Evolutionary conservation across 1,140 invertebrate species (phyloP), one percentile per base, ranked within the genome.

Genomic region (Drosophila chauvacae): DNA sequence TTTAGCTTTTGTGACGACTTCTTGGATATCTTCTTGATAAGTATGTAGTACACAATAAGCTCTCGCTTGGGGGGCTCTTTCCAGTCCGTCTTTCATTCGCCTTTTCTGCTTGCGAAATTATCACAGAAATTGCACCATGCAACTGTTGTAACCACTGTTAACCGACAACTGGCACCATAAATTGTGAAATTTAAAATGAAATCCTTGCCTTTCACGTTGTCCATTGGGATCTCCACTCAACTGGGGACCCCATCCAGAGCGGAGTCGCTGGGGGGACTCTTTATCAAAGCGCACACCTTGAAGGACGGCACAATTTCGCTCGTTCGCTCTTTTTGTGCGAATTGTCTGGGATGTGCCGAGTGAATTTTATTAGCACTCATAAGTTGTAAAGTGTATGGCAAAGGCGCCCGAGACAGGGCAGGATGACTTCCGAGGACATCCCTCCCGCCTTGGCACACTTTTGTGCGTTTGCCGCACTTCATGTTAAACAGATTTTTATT

Each of bases 401-500:
- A 53, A 63, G 58, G 62, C 41, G 58, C 39, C 45, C 23, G 66
- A 63, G 68, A 60, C 66, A 71, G 53, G 59, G 58, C 53, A 42
- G 48, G 69, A 72, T 42, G 69, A 59, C 58, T 72, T 51, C 45
- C 35, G 35, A 60, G 69, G 48, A 69, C 37, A 47, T 72, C 37
- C 66, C 45, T 23, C 30, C 53, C 55, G 70, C 62, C 74, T 50
- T 65, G 61, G 50, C 63, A 80, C 63, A 84, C 77, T 80, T 75
- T 78, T 71, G 68, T 80, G 71, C 55, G 76, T 77, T 66, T 44
- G 58, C 70, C 74, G 65, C 80, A 83, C 77, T 87, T 80, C 85
- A 81, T 87, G 84, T 87, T 87, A 78, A 87, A 87, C 84, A 88
- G 84, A 87, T 87, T 87, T 87, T 87, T 87, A 87, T 87, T 87